Evolutionary conservation across 2,888 invertebrate genomes (phyloP).

Genomic region (Phaonia tiefii): DNA sequence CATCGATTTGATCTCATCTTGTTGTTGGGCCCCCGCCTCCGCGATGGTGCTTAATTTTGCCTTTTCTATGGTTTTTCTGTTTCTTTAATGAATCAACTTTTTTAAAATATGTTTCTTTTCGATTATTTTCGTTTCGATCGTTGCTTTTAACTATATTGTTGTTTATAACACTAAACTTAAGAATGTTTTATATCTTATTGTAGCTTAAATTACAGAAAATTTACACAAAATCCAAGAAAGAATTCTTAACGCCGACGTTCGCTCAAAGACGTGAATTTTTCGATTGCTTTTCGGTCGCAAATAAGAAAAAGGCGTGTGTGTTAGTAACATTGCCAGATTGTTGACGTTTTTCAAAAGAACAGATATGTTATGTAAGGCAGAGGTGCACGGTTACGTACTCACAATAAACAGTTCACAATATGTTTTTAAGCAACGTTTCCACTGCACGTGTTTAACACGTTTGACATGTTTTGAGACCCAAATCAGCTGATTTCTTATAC

Average conservation of each 20-base stretch:
- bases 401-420: no score
- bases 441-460: no score
- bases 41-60: slow-evolving; percentile 36
- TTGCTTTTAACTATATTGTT: no score
- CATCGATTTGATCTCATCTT: slow-evolving; percentile 71
- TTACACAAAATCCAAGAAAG: slow-evolving; percentile 34
- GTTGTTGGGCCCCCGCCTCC: slow-evolving; percentile 62
- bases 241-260: slow-evolving; percentile 50
- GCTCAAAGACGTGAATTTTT: slow-evolving; percentile 44
- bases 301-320: slow-evolving; percentile 65
- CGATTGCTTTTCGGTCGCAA: slow-evolving; percentile 37
- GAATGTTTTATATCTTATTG: slow-evolving; percentile 9
- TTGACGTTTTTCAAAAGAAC: no score
- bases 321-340: slow-evolving; percentile 61
- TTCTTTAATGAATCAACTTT: slow-evolving; percentile 32
- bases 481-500: no score
- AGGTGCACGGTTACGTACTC: no score
- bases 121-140: neutral
- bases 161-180: no score
- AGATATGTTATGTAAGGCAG: no score
- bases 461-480: no score
- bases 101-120: neutral
- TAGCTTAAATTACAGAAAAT: slow-evolving; percentile 1
- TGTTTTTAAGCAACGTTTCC: no score
- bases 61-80: slow-evolving; percentile 26